Conservation (phyloP, 2,888 invertebrate species). For the Hypercompe scribonia region DNA sequence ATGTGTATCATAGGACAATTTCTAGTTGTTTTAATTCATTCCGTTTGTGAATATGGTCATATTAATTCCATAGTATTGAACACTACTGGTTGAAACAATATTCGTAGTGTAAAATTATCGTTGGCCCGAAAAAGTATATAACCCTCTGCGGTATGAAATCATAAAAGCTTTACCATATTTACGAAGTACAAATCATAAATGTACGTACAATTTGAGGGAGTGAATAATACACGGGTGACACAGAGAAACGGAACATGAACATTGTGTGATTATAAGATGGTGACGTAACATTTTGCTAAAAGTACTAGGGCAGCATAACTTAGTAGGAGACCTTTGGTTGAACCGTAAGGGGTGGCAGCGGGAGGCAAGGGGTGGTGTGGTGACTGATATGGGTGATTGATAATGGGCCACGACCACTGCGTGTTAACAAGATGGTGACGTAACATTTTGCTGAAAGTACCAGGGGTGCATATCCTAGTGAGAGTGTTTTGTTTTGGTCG, state of each 20-base stretch:
- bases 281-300: constrained; percentile 70
- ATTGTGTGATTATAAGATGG: no score
- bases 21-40: not conserved
- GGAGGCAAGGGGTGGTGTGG: not conserved
- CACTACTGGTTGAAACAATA: not conserved
- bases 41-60: no score
- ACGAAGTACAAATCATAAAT: not conserved
- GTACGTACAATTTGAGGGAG: not conserved
- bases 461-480: constrained; percentile 59
- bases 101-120: not conserved
- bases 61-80: no score
- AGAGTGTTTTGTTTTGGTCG: constrained; percentile 34
- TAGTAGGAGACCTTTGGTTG: constrained; percentile 36
- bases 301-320: constrained; percentile 66
- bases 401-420: not conserved
- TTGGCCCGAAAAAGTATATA: not conserved
- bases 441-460: constrained; percentile 57
- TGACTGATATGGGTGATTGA: no score
- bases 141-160: no score
- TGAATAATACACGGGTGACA: not conserved
- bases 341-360: constrained; percentile 2
- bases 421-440: constrained; percentile 47
- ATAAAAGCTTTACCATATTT: not conserved
- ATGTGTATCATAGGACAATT: not conserved
- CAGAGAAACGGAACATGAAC: not conserved